Conservation (phyloP, 2,888 invertebrate genomes). For the Drosophila affinis region DNA sequence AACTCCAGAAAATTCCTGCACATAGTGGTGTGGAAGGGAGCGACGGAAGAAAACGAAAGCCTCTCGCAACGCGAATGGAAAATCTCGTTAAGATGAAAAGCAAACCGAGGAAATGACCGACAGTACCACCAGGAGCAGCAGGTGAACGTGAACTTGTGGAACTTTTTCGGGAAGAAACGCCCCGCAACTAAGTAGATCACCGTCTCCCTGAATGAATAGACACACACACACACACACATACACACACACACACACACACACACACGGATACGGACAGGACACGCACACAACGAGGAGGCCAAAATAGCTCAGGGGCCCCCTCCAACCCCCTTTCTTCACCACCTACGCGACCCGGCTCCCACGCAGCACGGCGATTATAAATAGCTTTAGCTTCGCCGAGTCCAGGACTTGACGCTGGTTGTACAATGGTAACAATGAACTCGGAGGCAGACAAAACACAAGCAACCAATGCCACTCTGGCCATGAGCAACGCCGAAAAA, state of each 20-base stretch:
- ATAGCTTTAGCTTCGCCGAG: conserved; percentile 45
- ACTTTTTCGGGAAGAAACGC: background rate
- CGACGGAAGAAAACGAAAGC: conserved; percentile 31
- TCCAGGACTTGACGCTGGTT: conserved; percentile 30
- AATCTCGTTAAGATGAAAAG: conserved; percentile 7
- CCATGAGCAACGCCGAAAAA: conserved; percentile 68
- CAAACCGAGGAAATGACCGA: conserved; percentile 21
- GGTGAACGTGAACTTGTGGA: background rate
- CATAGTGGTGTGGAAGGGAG: conserved; percentile 1
- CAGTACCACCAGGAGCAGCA: conserved; percentile 17
- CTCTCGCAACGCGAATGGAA: conserved; percentile 20
- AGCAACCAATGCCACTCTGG: conserved; percentile 68
- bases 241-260: conserved; percentile 21
- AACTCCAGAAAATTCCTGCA: conserved; percentile 37
- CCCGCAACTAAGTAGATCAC: conserved; percentile 2
- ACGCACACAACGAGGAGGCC: conserved; percentile 15
- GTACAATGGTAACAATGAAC: conserved; percentile 84
- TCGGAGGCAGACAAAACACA: conserved; percentile 83
- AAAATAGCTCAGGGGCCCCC: conserved; percentile 23
- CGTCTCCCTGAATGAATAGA: conserved; percentile 10
- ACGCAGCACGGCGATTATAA: conserved; percentile 35
- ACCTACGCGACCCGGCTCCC: conserved; percentile 31
- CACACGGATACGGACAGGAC: conserved; percentile 11
- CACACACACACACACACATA: conserved; percentile 24
- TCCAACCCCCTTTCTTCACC: background rate